Evolutionary conservation across 2,113 vertebrate genomes (phyloP).

Genomic region (Tympanuchus pallidicinctus): DNA sequence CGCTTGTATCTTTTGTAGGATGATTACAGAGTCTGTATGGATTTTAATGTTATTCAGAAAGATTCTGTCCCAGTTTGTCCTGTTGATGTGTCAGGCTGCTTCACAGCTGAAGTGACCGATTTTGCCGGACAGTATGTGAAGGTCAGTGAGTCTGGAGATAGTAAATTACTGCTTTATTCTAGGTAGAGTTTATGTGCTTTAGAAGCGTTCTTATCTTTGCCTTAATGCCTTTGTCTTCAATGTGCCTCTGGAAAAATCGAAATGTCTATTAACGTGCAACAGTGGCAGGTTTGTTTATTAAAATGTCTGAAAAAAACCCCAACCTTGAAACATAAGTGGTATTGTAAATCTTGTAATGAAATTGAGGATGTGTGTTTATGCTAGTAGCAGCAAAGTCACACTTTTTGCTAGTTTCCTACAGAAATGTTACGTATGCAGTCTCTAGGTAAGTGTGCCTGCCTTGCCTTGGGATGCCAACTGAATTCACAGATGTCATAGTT

Average conservation of each 20-base stretch:
- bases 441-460: background rate
- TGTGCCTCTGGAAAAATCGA: background rate
- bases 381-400: background rate
- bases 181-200: background rate
- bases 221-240: accelerated
- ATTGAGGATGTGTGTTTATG: background rate
- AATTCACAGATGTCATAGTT: background rate
- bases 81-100: constrained; percentile 93
- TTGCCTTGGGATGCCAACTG: background rate
- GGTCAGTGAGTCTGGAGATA: constrained; percentile 77
- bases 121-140: constrained; percentile 97
- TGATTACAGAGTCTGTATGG: constrained; percentile 93
- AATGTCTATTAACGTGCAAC: background rate
- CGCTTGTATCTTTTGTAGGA: constrained; percentile 79
- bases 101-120: constrained; percentile 92
- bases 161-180: background rate
- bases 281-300: background rate
- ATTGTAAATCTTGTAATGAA: background rate
- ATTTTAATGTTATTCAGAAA: constrained; percentile 92
- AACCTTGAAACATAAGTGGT: background rate
- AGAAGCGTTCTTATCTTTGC: background rate
- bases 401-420: background rate
- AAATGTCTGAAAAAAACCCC: background rate
- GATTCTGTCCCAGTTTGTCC: constrained; percentile 94
- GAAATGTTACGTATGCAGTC: background rate